Conservation (phyloP, 2,797 vertebrate species). For the Cheirogaleus major region DNA sequence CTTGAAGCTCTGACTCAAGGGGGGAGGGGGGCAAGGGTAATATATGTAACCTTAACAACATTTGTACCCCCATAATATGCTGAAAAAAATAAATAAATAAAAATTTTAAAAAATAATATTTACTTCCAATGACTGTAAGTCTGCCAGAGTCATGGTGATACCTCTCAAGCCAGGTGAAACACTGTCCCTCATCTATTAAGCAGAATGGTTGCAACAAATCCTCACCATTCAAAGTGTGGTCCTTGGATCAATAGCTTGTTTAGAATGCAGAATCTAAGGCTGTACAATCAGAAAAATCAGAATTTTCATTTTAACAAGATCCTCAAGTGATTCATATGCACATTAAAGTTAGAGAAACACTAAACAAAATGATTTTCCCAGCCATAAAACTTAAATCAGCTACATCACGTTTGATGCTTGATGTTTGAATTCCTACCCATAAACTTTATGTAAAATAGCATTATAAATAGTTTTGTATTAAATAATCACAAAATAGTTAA, state of each 20-base stretch:
- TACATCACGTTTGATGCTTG: not conserved
- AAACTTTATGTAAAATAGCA: conserved; percentile 34
- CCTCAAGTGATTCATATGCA: conserved; percentile 19
- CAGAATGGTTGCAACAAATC: conserved; percentile 13
- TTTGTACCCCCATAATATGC: too few species aligned
- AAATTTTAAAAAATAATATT: not conserved
- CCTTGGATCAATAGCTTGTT: not conserved
- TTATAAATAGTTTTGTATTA: conserved; percentile 37
- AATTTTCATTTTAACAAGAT: conserved; percentile 45
- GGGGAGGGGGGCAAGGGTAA: too few species aligned
- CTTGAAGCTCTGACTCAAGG: too few species aligned
- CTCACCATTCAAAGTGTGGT: not conserved
- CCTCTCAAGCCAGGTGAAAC: not conserved
- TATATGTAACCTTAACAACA: too few species aligned
- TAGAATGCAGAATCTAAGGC: not conserved
- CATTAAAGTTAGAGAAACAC: conserved; percentile 38
- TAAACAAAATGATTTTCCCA: not conserved
- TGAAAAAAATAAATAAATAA: too few species aligned
- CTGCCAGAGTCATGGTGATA: not conserved
- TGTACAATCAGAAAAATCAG: not conserved
- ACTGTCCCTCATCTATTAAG: not conserved
- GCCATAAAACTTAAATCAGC: not conserved
- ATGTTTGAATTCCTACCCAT: not conserved
- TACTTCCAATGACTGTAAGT: not conserved
- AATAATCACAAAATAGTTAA: conserved; percentile 39